A percentile compares a stretch with the other conserved stretches of the same genome.
Conservation (phyloP, 2,113 vertebrate species). For the Chitala chitala region DNA sequence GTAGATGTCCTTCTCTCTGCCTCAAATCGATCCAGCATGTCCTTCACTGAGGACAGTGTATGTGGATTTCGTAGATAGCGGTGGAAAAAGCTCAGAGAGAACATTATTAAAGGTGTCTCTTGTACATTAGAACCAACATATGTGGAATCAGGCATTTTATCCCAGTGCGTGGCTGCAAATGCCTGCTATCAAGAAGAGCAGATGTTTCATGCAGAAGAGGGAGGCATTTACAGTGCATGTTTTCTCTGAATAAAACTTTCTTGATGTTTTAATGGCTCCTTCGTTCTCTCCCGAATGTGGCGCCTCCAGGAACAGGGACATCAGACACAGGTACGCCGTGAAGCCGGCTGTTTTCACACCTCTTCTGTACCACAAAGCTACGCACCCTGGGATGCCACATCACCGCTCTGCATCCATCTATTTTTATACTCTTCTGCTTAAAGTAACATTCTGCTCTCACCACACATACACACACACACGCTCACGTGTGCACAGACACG, state of each 20-base stretch:
- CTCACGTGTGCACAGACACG: too few species aligned
- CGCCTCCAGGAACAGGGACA: conserved; percentile 87
- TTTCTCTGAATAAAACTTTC: conserved; percentile 19
- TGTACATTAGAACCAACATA: not conserved
- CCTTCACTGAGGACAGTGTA: too few species aligned
- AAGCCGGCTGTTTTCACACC: conserved; percentile 16
- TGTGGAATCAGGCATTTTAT: not conserved
- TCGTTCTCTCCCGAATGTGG: conserved; percentile 46
- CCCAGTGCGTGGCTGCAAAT: conserved; percentile 12
- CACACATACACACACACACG: too few species aligned
- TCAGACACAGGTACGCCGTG: conserved; percentile 88
- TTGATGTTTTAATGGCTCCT: conserved; percentile 42
- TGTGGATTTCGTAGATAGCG: too few species aligned
- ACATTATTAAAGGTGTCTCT: too few species aligned
- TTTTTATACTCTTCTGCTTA: not conserved
- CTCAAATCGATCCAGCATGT: too few species aligned
- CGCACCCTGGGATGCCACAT: too few species aligned
- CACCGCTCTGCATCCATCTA: not conserved
- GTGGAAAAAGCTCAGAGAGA: too few species aligned
- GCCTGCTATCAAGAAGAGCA: conserved; percentile 17
- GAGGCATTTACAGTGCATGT: not conserved
- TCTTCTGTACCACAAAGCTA: not conserved
- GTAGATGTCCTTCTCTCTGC: too few species aligned
- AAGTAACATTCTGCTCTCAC: not conserved
- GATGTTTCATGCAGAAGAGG: not conserved